Evolutionary conservation across 2,113 vertebrate genomes (phyloP).

Genomic region (Odontophorus gujanensis): DNA sequence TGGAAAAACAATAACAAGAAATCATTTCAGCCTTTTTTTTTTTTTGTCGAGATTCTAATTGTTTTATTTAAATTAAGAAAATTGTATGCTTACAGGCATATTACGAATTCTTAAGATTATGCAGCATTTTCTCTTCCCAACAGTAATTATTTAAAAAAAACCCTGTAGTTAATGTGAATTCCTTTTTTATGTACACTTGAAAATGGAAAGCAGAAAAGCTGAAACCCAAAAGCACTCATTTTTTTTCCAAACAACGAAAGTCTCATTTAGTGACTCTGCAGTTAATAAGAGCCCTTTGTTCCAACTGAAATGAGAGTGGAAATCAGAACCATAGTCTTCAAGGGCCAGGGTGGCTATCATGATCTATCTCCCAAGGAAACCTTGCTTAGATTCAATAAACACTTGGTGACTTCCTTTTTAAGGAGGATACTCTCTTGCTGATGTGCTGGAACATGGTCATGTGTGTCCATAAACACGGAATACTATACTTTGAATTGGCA

Average conservation of each 20-base stretch:
- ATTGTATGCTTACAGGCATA: accelerated
- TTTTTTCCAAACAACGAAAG: background rate
- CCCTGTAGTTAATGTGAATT: background rate
- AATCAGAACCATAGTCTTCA: background rate
- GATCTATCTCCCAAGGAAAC: background rate
- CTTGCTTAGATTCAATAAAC: background rate
- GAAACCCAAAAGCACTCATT: background rate
- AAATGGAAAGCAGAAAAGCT: background rate
- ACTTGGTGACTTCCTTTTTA: background rate
- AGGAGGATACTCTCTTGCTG: background rate
- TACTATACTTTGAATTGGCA: background rate
- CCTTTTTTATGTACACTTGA: background rate
- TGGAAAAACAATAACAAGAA: constrained; percentile 16
- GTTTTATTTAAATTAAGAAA: constrained; percentile 35
- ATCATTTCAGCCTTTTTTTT: background rate
- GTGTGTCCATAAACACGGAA: background rate
- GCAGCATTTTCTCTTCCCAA: background rate
- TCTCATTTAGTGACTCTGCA: background rate
- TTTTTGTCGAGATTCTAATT: constrained; percentile 30
- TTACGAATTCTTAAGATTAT: background rate
- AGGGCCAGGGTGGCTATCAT: background rate
- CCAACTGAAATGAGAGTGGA: background rate
- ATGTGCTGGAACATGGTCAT: background rate
- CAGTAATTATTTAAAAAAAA: background rate
- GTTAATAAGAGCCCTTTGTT: background rate